Evolutionary conservation across 2,797 vertebrate genomes (phyloP).

Genomic region (Smutsia gigantea): DNA sequence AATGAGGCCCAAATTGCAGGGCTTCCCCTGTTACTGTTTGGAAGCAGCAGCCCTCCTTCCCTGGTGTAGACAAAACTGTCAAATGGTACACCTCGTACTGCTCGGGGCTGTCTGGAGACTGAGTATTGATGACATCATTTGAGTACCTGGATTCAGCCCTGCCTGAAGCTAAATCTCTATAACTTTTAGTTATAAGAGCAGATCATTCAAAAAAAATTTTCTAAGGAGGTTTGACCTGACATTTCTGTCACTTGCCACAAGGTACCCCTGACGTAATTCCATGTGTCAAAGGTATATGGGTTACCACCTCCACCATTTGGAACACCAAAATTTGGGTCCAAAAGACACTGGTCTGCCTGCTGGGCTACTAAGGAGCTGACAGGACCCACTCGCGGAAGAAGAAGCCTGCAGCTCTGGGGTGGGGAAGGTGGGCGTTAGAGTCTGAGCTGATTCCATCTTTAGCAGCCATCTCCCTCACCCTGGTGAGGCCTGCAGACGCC

Average conservation of each 20-base stretch:
- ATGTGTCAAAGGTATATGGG: not conserved
- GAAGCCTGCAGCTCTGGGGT: not conserved
- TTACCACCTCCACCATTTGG: too few species aligned
- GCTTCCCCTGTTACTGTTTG: not conserved
- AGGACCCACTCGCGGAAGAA: not conserved
- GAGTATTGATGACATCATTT: not conserved
- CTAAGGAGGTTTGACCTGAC: not conserved
- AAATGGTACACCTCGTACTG: not conserved
- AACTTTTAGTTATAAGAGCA: not conserved
- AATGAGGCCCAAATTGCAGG: not conserved
- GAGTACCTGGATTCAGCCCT: not conserved
- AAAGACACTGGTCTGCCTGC: accelerated
- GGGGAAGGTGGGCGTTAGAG: not conserved
- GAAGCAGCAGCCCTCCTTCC: not conserved
- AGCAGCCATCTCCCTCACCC: not conserved
- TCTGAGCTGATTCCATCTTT: not conserved
- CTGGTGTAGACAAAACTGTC: accelerated
- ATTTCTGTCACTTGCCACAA: not conserved
- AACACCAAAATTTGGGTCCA: not conserved
- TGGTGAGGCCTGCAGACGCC: not conserved
- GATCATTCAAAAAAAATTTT: not conserved
- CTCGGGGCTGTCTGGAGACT: not conserved
- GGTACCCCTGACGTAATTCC: not conserved
- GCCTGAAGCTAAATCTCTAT: not conserved
- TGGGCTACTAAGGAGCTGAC: not conserved